These are phyloP conservation scores for Periphyllus acericola DNA, from an alignment of 2,888 invertebrate species.

Conservation along the genomic window DNA sequence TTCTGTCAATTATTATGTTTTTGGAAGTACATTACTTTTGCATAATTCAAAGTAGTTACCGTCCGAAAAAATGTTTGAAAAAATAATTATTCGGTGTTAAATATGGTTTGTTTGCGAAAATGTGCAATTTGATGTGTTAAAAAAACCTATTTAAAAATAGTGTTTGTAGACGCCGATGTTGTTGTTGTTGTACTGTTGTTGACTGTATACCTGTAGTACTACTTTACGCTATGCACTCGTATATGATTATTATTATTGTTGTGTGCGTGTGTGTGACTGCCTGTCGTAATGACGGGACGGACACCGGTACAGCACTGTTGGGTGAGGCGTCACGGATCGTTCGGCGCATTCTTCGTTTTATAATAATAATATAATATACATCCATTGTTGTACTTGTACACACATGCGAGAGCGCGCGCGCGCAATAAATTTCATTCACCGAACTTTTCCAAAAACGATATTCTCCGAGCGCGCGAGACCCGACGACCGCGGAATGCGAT, in stretches of 20 bases:
- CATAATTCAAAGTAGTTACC: too few species aligned
- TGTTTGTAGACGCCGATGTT: neutral
- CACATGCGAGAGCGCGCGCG: neutral
- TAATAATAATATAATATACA: conserved; percentile 16
- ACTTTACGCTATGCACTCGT: neutral
- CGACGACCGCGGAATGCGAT: neutral
- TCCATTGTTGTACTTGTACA: neutral
- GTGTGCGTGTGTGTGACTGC: neutral
- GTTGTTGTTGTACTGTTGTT: neutral
- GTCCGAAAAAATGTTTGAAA: too few species aligned
- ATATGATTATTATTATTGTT: neutral
- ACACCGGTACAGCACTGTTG: neutral
- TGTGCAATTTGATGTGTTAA: too few species aligned
- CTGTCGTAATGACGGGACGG: neutral
- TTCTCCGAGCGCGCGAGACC: neutral
- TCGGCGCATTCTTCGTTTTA: conserved; percentile 39
- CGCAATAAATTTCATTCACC: conserved; percentile 16
- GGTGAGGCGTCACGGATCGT: conserved; percentile 54
- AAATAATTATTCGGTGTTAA: too few species aligned
- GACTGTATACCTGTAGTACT: neutral
- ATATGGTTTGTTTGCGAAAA: too few species aligned
- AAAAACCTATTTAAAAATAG: too few species aligned
- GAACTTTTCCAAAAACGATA: conserved; percentile 7
- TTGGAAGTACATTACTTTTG: too few species aligned
- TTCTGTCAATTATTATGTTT: too few species aligned